These are phyloP conservation scores for Drosophila sordidapex DNA, from an alignment of 2,888 invertebrate species.

Conservation along the genomic window DNA sequence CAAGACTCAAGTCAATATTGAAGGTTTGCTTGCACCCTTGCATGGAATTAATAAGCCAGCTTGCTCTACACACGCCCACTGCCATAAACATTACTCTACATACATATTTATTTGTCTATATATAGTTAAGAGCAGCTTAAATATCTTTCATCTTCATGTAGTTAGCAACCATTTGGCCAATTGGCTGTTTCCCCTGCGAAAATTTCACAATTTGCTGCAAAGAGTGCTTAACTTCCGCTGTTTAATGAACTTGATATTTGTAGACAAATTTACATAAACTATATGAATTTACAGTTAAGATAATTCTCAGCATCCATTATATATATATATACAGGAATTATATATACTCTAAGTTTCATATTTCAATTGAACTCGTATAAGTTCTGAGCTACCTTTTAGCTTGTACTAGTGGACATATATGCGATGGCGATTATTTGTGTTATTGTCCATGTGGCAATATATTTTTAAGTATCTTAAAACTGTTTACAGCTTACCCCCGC, in stretches of 20 bases:
- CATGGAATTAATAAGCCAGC: constrained; percentile 26
- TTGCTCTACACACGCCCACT: constrained; percentile 8
- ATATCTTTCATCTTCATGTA: constrained; percentile 31
- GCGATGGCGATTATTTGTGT: not conserved
- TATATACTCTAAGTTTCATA: not conserved
- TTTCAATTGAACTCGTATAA: not conserved
- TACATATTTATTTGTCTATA: not conserved
- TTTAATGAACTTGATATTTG: not conserved
- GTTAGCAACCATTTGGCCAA: constrained; percentile 26
- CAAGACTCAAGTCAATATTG: not conserved
- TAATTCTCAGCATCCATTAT: not conserved
- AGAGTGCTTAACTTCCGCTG: not conserved
- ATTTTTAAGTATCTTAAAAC: not conserved
- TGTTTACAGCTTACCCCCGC: not conserved
- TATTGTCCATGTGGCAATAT: not conserved
- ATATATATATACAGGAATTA: not conserved
- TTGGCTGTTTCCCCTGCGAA: not conserved
- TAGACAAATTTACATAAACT: not conserved
- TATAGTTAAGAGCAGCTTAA: constrained; percentile 31
- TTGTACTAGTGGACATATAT: not conserved
- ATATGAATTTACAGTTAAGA: not conserved
- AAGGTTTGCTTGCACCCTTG: not conserved
- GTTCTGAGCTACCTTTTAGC: not conserved
- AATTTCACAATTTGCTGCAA: not conserved
- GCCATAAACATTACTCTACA: constrained; percentile 22